Evolutionary conservation across 2,797 vertebrate genomes (phyloP).

Genomic region (Thunnus albacares): DNA sequence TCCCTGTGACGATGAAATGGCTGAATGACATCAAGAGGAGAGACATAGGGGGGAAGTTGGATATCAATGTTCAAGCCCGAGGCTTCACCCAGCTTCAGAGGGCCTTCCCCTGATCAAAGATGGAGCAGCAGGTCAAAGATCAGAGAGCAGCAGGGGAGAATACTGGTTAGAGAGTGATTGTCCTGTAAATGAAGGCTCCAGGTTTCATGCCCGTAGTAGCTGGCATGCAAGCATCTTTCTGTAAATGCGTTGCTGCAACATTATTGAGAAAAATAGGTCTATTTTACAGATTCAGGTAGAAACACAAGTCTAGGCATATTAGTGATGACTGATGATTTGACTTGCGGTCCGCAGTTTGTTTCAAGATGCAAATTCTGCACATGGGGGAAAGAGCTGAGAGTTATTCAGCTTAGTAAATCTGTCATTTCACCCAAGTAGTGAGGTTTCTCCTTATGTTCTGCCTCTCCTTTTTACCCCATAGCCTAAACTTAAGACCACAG

Average conservation of each 20-base stretch:
- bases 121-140: conserved; percentile 65
- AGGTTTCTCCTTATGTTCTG: not conserved
- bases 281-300: not conserved
- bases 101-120: conserved; percentile 65
- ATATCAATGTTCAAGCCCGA: conserved; percentile 45
- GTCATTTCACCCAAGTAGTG: not conserved
- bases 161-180: conserved; percentile 31
- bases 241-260: not conserved
- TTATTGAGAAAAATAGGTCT: not conserved
- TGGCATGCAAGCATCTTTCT: not conserved
- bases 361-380: not conserved
- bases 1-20: conserved; percentile 29
- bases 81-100: conserved; percentile 63
- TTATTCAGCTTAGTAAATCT: not conserved
- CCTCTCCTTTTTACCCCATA: not conserved
- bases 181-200: conserved; percentile 55
- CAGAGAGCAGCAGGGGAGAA: conserved; percentile 52
- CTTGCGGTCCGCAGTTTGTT: not conserved
- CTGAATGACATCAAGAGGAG: conserved; percentile 55
- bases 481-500: not conserved
- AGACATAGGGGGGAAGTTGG: conserved; percentile 21
- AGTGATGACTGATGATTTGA: not conserved
- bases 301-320: not conserved
- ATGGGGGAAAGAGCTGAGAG: not conserved
- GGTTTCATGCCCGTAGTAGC: conserved; percentile 24